A percentile compares a stretch with the other conserved stretches of the same genome.
phyloP scores from a whole-genome alignment of 2,113 vertebrate genomes.

The Tapirus terrestris region DNA sequence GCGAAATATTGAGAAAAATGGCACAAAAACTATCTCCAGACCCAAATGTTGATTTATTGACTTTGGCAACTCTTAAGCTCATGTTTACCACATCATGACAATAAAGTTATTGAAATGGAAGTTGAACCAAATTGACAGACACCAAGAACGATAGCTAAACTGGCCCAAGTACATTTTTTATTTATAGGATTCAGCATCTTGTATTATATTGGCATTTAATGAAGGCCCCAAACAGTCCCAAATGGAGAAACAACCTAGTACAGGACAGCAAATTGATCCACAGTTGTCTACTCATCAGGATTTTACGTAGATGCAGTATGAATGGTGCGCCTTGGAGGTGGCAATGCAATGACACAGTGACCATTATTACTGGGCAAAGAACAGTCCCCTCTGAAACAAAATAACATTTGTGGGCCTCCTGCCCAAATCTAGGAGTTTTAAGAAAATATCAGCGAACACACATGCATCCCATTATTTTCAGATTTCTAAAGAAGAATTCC shows the following conservation, averaged over 20 bases:
- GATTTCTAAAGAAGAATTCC: not conserved
- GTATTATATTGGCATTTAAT: conserved; percentile 59
- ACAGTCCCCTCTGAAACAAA: not conserved
- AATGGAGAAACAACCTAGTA: conserved; percentile 25
- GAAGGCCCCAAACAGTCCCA: conserved; percentile 38
- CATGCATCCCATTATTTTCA: not conserved
- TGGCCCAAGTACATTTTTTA: conserved; percentile 54
- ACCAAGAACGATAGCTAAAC: conserved; percentile 51
- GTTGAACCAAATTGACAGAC: conserved; percentile 72
- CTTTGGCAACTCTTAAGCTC: conserved; percentile 44
- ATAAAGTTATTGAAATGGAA: conserved; percentile 73
- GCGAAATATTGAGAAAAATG: not conserved
- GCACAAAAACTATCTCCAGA: not conserved
- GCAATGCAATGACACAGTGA: not conserved
- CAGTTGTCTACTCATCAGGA: not conserved
- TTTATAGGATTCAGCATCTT: conserved; percentile 63
- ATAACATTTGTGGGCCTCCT: not conserved
- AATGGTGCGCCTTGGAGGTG: not conserved
- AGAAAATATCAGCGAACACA: not conserved
- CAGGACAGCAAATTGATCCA: not conserved
- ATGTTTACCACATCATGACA: conserved; percentile 66
- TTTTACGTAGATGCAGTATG: not conserved
- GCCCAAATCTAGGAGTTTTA: not conserved
- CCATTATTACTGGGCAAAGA: not conserved
- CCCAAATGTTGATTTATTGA: conserved; percentile 60